These are phyloP conservation scores for Sardina pilchardus DNA, from an alignment of 2,113 vertebrate species.

Conservation along the genomic window DNA sequence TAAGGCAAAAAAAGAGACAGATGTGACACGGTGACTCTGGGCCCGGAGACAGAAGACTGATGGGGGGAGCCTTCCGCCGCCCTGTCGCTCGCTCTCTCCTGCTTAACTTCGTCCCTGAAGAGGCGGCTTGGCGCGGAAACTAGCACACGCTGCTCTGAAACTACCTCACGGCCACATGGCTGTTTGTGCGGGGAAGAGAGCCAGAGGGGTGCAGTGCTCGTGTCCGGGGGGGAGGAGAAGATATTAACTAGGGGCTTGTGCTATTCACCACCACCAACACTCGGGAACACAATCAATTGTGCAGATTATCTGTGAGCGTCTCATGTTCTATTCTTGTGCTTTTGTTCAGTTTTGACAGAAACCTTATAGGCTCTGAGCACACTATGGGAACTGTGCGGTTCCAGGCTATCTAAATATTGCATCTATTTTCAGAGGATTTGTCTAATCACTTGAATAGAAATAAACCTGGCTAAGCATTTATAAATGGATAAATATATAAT, in stretches of 20 bases:
- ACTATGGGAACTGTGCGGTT: neutral
- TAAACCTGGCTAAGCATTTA: neutral
- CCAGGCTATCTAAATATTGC: neutral
- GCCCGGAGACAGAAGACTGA: conserved; percentile 43
- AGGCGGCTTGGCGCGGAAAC: neutral
- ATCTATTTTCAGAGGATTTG: neutral
- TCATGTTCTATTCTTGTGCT: neutral
- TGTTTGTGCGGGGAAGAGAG: neutral
- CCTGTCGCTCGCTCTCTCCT: conserved; percentile 17
- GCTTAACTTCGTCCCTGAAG: conserved; percentile 27
- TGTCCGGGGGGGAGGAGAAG: neutral
- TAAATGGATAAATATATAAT: neutral
- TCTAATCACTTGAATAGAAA: neutral
- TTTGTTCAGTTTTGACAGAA: neutral
- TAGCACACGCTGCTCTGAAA: neutral
- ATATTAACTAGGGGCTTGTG: neutral
- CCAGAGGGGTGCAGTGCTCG: neutral
- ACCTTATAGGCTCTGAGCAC: neutral
- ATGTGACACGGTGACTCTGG: conserved; percentile 47
- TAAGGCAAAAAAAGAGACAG: conserved; percentile 51
- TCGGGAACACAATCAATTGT: neutral
- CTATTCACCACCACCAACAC: neutral
- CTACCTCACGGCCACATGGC: neutral
- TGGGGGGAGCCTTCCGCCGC: conserved; percentile 39
- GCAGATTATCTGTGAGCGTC: neutral